phyloP scores from a whole-genome alignment of 2,797 vertebrate species.

The Apodemus agrarius region DNA sequence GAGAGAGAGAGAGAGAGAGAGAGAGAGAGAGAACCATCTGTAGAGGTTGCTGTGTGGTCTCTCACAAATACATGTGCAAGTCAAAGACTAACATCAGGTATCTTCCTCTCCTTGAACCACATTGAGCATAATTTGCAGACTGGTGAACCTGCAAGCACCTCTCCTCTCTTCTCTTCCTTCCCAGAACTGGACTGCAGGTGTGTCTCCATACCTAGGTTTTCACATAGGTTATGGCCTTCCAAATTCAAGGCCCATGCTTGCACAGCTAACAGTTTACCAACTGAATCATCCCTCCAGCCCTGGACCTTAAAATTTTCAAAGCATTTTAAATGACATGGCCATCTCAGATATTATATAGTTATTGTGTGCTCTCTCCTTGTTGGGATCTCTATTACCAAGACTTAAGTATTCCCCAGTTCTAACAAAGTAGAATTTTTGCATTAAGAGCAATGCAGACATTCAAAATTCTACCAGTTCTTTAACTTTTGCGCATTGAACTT shows the following conservation, averaged over 20 bases:
- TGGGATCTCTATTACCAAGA: background rate
- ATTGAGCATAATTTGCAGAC: background rate
- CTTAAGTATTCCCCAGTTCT: background rate
- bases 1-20: too few species aligned
- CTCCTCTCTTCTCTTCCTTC: background rate
- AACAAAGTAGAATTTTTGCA: background rate
- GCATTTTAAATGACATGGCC: background rate
- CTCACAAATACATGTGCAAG: background rate
- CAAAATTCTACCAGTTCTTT: conserved; percentile 43
- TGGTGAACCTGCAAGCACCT: background rate
- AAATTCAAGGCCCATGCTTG: background rate
- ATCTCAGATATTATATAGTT: background rate
- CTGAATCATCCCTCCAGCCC: background rate
- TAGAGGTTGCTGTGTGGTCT: background rate
- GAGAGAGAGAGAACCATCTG: background rate
- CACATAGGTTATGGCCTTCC: background rate
- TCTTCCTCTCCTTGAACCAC: background rate
- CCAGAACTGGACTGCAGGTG: background rate
- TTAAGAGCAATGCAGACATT: conserved; percentile 33
- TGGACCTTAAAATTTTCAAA: conserved; percentile 35
- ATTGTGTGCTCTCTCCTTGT: background rate
- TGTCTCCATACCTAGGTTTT: background rate
- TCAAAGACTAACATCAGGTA: background rate
- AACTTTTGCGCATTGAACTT: conserved; percentile 73
- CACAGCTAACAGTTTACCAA: background rate